Base-by-base conservation (phyloP, 2,888 invertebrate species). In the Lymantria dispar region DNA sequence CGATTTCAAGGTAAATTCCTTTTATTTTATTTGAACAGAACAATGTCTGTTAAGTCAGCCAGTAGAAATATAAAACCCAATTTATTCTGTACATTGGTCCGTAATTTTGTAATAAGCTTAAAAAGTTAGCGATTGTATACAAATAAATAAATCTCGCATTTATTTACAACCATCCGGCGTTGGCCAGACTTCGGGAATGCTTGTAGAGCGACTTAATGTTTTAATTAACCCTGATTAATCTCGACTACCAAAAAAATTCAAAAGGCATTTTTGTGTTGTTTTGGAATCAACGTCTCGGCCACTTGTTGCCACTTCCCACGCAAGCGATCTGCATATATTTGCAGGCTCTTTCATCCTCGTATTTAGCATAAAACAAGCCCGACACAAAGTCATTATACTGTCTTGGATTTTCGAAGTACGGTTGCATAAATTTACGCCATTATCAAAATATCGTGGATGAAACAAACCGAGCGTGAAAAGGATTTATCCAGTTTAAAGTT, bases 301-400 rank as follows among this genome's bases (percentile, higher is more conserved):
- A 89, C 89, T 88, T 88, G 90, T 90, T 89, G 89, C 80, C 78
- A 83, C 87, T 88, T 88, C 89, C 88, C 90, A 90, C 90, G 89
- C 87, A 78, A 78, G 66, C 79, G 82, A 85, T 88, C 85, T 87
- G 88, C 88, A 90, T 90, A 87, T 72, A 87, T 84, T 83, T 84
- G 76, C 84, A 78, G 79, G 82, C 82, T 85, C 86, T 86, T 86
- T 85, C 83, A 82, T 85, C 80, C 78, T 75, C 75, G 80, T 74
- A 81, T 76, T 90, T 90, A 87, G 88, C 90, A 90, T 90, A 88
- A 87, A 89, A 89, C 89, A 89, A 86, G 87, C 74, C 78, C 80
- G 78, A 87, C 86, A 86, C 77, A 72, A 67, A 83, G 83, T 85
- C 86, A 88, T 89, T 89, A 87, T 87, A 84, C 88, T 84, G 82